These are phyloP conservation scores for Symphodus melops DNA, from an alignment of 2,113 vertebrate species.

Conservation along the genomic window DNA sequence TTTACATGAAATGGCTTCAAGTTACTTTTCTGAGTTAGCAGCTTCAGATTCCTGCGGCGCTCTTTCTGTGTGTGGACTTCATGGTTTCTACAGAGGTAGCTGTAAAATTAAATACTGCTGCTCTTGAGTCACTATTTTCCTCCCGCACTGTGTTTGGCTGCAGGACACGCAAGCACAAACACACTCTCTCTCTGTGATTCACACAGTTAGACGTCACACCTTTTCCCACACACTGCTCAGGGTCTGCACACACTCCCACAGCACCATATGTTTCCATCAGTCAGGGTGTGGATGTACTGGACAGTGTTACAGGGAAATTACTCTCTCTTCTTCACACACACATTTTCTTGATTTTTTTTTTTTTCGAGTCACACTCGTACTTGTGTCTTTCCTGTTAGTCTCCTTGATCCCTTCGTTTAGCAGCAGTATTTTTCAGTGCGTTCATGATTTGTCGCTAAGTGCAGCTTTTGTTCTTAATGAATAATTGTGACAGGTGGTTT, in stretches of 20 bases:
- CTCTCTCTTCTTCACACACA: neutral
- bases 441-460: no score
- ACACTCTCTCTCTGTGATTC: neutral
- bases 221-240: constrained; percentile 24
- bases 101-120: constrained; percentile 37
- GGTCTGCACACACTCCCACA: neutral
- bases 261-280: constrained; percentile 31
- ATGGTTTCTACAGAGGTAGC: constrained; percentile 7
- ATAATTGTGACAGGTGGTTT: no score
- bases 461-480: no score
- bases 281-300: constrained; percentile 21
- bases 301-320: constrained; percentile 25
- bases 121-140: constrained; percentile 19
- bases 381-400: no score
- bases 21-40: constrained; percentile 11
- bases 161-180: neutral
- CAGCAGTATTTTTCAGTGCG: no score
- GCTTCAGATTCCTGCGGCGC: neutral
- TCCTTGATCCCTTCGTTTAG: no score
- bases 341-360: neutral
- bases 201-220: constrained; percentile 18
- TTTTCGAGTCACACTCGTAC: no score
- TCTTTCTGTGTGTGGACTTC: constrained; percentile 7
- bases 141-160: neutral
- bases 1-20: neutral